Evolutionary conservation across 1,140 invertebrate genomes (phyloP), one percentile per base, ranked within the genome.

Genomic region (Spodoptera litura): DNA sequence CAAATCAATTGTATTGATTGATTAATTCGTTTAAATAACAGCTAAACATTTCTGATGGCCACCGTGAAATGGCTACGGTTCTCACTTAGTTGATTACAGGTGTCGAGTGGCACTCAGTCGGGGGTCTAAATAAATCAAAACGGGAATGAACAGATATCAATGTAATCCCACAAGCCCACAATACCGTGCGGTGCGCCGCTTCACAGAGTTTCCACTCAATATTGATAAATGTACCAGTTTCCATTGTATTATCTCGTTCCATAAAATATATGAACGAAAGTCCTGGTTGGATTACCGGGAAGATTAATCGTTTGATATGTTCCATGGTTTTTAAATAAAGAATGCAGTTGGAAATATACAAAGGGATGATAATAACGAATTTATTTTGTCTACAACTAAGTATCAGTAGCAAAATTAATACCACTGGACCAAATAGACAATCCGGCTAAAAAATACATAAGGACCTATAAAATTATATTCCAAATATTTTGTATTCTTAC

Each of bases 51-150:
- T 44, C 38, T 44, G 9, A 44, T 44, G 38, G 9, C 38, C 20
- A 35, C 9, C 11, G 25, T 56, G 53, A 58, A 72, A 58, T 58
- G 13, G 55, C n/a, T 6, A 55, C 70, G 51, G 55, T 20, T 78
- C 31, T 10, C n/a, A 61, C 15, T n/a, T 9, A 71, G 53, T 64
- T 76, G 73, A 70, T 62, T 55, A 51, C 20, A 76, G 75, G 74
- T 59, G 68, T 73, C 56, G 58, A 38, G 49, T 70, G 58, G 4
- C 74, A 20, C 56, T 35, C 56, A 31, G 38, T 55, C 59, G 51
- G 78, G 15, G 70, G 31, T 31, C 58, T 58, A 71, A 61, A 71
- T 81, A 81, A 81, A 81, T 81, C 74, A 81, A 71, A 77, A 81
- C 74, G 70, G 66, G 62, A 77, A 66, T 73, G 11, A 81, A 77